Conservation (phyloP, 2,113 vertebrate species). For the Otocyon megalotis region DNA sequence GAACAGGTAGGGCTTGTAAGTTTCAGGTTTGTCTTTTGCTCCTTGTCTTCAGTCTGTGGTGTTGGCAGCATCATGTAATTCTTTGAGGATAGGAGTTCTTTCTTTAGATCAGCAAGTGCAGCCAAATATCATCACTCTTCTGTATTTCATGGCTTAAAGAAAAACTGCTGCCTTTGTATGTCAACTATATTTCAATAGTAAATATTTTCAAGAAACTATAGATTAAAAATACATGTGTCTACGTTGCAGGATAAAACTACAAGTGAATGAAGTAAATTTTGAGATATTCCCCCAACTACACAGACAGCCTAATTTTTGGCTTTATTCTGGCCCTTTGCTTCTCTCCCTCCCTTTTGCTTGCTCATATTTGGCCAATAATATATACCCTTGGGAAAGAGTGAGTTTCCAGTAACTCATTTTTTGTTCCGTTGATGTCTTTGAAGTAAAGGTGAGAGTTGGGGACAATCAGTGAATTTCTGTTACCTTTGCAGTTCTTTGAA, state of each 20-base stretch:
- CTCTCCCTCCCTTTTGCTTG: not conserved
- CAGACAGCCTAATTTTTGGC: not conserved
- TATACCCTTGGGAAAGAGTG: not conserved
- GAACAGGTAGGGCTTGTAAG: constrained; percentile 90
- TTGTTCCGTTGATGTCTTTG: not conserved
- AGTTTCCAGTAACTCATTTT: not conserved
- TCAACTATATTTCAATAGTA: not conserved
- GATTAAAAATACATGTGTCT: not conserved
- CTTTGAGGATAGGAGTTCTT: not conserved
- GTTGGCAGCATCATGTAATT: not conserved
- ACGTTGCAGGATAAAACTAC: not conserved
- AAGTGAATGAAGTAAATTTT: constrained; percentile 17
- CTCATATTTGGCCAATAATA: not conserved
- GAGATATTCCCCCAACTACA: not conserved
- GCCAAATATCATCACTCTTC: constrained; percentile 4
- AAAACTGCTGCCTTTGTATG: not conserved
- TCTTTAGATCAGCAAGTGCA: not conserved
- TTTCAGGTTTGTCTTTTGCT: not conserved
- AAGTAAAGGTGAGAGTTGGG: not conserved
- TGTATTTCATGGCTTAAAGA: constrained; percentile 24
- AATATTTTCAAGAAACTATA: not conserved
- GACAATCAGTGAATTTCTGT: not conserved
- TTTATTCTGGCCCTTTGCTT: not conserved
- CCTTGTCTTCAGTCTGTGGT: not conserved
- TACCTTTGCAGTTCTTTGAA: not conserved